Conservation (phyloP, 2,888 invertebrate genomes). For the Nycteola revayana region DNA sequence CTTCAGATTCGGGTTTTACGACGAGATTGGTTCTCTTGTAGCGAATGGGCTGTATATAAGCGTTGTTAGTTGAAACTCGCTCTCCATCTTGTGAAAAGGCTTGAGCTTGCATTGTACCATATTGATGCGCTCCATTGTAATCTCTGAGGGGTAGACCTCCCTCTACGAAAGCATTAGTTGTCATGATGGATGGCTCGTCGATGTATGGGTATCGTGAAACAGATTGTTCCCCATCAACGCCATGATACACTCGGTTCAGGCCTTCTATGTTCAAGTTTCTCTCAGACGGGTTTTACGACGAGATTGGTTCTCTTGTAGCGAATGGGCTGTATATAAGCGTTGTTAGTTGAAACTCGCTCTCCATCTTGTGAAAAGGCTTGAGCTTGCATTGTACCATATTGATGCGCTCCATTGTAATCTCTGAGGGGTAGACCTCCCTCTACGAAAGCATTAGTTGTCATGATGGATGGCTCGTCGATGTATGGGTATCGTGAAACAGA, state of each 20-base stretch:
- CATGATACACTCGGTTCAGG: conserved; percentile 79
- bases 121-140: neutral
- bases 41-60: neutral
- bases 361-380: conserved; percentile 82
- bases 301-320: conserved; percentile 77
- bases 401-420: conserved; percentile 79
- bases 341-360: conserved; percentile 82
- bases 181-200: conserved; percentile 75
- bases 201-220: conserved; percentile 83
- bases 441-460: conserved; percentile 78
- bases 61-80: neutral
- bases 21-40: neutral
- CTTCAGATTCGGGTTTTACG: neutral
- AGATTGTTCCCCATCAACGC: conserved; percentile 80
- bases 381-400: conserved; percentile 80
- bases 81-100: neutral
- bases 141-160: conserved; percentile 71
- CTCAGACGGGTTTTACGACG: conserved; percentile 71
- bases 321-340: conserved; percentile 85
- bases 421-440: conserved; percentile 80
- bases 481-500: conserved; percentile 74
- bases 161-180: conserved; percentile 80
- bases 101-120: neutral
- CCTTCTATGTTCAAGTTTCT: conserved; percentile 77
- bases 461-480: conserved; percentile 54